These are phyloP conservation scores for Chionoecetes opilio DNA, from an alignment of 1,140 invertebrate genomes.

Conservation along the genomic window DNA sequence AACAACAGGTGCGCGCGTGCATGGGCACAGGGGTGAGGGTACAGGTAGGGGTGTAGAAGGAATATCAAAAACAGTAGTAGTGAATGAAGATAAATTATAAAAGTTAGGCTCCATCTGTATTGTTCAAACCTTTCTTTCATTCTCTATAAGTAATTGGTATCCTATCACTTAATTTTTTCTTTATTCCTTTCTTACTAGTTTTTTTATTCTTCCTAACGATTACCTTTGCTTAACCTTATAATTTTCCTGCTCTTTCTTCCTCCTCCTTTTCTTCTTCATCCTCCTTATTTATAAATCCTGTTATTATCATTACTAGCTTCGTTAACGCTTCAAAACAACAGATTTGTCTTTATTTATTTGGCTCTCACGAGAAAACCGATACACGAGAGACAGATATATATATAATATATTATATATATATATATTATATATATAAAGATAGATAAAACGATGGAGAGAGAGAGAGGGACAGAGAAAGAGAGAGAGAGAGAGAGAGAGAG, in stretches of 20 bases:
- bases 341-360: neutral
- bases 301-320: neutral
- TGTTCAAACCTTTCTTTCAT: neutral
- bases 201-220: neutral
- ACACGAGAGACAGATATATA: too few relatives aligned
- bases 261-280: constrained; percentile 44
- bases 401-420: too few relatives aligned
- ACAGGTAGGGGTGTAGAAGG: too few relatives aligned
- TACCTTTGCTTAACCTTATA: neutral
- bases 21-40: neutral
- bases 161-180: neutral
- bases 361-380: too few relatives aligned
- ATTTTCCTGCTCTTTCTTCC: neutral
- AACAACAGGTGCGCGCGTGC: neutral
- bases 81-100: neutral
- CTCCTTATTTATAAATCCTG: neutral
- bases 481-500: too few relatives aligned
- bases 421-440: too few relatives aligned
- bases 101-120: neutral
- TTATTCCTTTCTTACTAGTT: neutral
- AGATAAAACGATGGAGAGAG: too few relatives aligned
- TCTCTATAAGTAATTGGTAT: neutral
- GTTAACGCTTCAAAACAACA: neutral
- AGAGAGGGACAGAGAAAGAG: too few relatives aligned
- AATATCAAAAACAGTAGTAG: too few relatives aligned